A percentile compares a stretch with the other conserved stretches of the same genome.
Evolutionary conservation across 2,888 invertebrate genomes (phyloP).

Genomic region (Tetragnatha montana): DNA sequence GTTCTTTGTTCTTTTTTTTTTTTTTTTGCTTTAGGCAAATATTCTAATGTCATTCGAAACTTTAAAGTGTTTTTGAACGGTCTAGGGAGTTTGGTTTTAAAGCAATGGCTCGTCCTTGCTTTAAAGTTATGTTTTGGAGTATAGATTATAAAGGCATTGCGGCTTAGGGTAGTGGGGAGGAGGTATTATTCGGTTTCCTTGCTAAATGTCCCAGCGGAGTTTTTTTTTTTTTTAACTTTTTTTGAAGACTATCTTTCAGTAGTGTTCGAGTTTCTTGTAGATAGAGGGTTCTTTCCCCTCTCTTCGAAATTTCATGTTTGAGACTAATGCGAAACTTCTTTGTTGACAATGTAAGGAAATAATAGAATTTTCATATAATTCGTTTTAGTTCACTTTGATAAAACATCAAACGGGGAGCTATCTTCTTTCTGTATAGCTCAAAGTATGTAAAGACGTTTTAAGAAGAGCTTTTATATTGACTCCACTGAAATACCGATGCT

Average conservation of each 20-base stretch:
- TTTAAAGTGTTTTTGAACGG: slow-evolving; percentile 70
- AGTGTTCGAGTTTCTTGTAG: neutral
- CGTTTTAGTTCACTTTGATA: neutral
- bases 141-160: slow-evolving; percentile 25
- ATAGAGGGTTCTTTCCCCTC: slow-evolving; percentile 5
- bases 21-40: slow-evolving; percentile 35
- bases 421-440: too few relatives aligned
- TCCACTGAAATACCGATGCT: too few relatives aligned
- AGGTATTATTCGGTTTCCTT: slow-evolving; percentile 37
- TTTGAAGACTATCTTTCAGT: neutral
- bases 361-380: neutral
- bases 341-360: neutral
- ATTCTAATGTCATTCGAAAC: slow-evolving; percentile 70
- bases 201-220: slow-evolving; percentile 19
- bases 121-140: slow-evolving; percentile 29
- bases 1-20: slow-evolving; percentile 5
- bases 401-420: neutral
- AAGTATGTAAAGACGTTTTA: too few relatives aligned
- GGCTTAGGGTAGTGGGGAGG: neutral
- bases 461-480: too few relatives aligned
- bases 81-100: slow-evolving; percentile 40
- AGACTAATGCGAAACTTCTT: slow-evolving; percentile 34
- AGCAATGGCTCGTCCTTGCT: neutral
- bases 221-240: neutral
- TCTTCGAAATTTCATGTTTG: slow-evolving; percentile 36